A percentile compares a stretch with the other conserved stretches of the same genome.
These are phyloP conservation scores for Drosophila histrio DNA, from an alignment of 2,888 invertebrate species.

Conservation along the genomic window DNA sequence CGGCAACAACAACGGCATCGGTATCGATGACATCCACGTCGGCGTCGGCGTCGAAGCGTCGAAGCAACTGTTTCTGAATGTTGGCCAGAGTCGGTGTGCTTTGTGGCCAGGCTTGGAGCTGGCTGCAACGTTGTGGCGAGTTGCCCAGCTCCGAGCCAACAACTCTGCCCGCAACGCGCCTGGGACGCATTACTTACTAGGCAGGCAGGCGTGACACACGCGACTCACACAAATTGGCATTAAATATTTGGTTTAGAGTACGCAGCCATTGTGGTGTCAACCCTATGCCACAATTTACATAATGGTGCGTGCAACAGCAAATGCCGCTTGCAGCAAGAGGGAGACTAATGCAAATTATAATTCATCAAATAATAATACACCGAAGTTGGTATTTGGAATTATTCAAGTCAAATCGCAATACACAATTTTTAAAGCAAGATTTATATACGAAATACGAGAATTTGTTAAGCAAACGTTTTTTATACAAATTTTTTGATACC, in stretches of 20 bases:
- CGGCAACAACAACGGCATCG: constrained; percentile 22
- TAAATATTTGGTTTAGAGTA: constrained; percentile 24
- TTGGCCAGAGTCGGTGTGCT: constrained; percentile 75
- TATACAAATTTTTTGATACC: constrained; percentile 74
- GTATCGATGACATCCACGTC: constrained; percentile 24
- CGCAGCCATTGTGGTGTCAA: background rate
- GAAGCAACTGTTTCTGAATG: constrained; percentile 76
- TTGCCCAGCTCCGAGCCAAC: constrained; percentile 69
- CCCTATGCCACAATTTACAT: constrained; percentile 17
- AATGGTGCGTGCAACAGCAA: constrained; percentile 24
- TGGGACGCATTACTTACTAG: constrained; percentile 68
- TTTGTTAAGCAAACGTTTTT: constrained; percentile 72
- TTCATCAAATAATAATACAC: constrained; percentile 30
- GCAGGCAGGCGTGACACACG: constrained; percentile 48
- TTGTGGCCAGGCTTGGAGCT: constrained; percentile 68
- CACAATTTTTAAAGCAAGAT: constrained; percentile 68
- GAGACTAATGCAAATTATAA: constrained; percentile 23
- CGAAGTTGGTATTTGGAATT: constrained; percentile 37
- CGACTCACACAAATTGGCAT: constrained; percentile 42
- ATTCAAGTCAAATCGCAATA: constrained; percentile 24
- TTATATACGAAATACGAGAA: constrained; percentile 56
- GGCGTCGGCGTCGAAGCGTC: constrained; percentile 48
- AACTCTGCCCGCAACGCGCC: constrained; percentile 63
- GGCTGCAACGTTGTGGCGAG: constrained; percentile 73
- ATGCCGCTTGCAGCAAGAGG: constrained; percentile 13